These are phyloP conservation scores for Agapetus fuscipes DNA, from an alignment of 2,888 invertebrate species.

Conservation along the genomic window DNA sequence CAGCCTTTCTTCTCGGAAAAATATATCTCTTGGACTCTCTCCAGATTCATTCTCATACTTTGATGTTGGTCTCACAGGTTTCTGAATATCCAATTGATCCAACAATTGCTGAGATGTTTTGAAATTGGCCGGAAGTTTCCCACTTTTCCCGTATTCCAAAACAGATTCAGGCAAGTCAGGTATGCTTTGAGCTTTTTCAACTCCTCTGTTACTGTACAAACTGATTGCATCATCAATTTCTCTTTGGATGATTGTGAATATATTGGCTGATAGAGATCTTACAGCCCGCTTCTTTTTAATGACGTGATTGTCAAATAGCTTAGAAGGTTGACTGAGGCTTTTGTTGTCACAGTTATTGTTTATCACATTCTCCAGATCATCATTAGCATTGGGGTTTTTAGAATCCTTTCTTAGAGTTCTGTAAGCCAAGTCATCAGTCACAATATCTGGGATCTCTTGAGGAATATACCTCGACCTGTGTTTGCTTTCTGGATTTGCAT, in stretches of 20 bases:
- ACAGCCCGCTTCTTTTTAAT: constrained; percentile 70
- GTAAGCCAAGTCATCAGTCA: constrained; percentile 81
- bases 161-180: constrained; percentile 39
- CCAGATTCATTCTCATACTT: not conserved
- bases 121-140: constrained; percentile 13
- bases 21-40: not conserved
- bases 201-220: constrained; percentile 38
- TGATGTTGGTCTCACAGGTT: not conserved
- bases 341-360: constrained; percentile 40
- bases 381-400: constrained; percentile 43
- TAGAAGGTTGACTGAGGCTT: constrained; percentile 25
- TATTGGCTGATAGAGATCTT: constrained; percentile 74
- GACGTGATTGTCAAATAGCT: constrained; percentile 25
- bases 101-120: constrained; percentile 6
- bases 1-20: constrained; percentile 3
- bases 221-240: constrained; percentile 51
- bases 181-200: constrained; percentile 54
- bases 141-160: constrained; percentile 19
- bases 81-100: too few species aligned
- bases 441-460: constrained; percentile 66
- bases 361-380: constrained; percentile 39
- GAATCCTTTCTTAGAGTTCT: constrained; percentile 75
- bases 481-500: constrained; percentile 57
- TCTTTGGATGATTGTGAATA: constrained; percentile 65
- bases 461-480: constrained; percentile 53